phyloP scores from a whole-genome alignment of 92 coral and sea anemone species.

The Zoanthus gigantus region DNA sequence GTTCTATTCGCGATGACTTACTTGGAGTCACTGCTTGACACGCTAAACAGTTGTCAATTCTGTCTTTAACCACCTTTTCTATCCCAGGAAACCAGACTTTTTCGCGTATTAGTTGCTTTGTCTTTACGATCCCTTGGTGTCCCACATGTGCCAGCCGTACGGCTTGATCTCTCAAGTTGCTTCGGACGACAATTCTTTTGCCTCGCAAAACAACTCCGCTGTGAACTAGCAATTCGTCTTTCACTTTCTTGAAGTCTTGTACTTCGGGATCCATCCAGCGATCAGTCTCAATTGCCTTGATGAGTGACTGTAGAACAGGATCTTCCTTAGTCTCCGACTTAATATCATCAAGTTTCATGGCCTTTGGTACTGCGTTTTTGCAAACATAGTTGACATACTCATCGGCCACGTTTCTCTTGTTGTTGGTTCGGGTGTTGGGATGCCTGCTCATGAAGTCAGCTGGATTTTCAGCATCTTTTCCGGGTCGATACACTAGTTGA shows the following conservation, averaged over 20 bases:
- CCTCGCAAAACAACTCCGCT: slow-evolving; percentile 33
- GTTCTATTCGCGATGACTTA: neutral
- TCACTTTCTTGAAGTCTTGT: neutral
- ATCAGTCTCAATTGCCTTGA: slow-evolving; percentile 54
- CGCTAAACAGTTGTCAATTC: no score
- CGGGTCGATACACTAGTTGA: neutral
- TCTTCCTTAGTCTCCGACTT: slow-evolving; percentile 61
- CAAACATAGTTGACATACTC: slow-evolving; percentile 55
- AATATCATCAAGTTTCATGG: slow-evolving; percentile 49
- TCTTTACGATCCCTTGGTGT: slow-evolving; percentile 42
- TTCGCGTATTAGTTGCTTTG: slow-evolving; percentile 28
- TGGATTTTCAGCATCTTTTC: neutral
- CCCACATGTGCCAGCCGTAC: slow-evolving; percentile 13
- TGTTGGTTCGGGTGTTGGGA: neutral
- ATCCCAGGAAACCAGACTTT: neutral
- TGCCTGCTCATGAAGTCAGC: neutral
- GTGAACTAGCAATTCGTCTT: slow-evolving; percentile 30
- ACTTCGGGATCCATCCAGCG: no score
- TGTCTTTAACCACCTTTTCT: no score
- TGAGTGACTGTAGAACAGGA: slow-evolving; percentile 35
- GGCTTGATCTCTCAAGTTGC: slow-evolving; percentile 3
- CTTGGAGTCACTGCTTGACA: neutral
- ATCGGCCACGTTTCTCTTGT: slow-evolving; percentile 41
- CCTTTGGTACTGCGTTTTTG: slow-evolving; percentile 12
- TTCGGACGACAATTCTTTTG: slow-evolving; percentile 1